Conservation (phyloP, 2,888 invertebrate species). For the Monopis laevigella region DNA sequence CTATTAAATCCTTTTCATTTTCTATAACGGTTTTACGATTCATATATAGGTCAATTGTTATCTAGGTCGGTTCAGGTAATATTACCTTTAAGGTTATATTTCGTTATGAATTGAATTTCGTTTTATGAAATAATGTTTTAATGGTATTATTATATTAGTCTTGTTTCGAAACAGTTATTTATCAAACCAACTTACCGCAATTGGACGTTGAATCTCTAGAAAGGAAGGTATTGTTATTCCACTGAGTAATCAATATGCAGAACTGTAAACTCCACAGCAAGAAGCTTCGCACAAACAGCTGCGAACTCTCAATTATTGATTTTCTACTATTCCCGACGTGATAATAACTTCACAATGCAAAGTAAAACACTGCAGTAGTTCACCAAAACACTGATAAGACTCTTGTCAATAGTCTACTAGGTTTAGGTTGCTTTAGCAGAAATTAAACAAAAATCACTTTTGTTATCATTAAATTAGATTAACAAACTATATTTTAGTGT, state of each 20-base stretch:
- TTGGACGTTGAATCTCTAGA: too few species aligned
- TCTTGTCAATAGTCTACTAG: constrained; percentile 58
- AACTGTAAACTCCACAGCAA: constrained; percentile 44
- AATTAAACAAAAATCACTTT: constrained; percentile 28
- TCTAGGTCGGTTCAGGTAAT: too few species aligned
- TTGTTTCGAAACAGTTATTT: too few species aligned
- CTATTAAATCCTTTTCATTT: constrained; percentile 5
- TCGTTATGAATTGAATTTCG: too few species aligned
- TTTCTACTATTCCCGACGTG: constrained; percentile 44
- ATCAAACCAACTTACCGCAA: too few species aligned
- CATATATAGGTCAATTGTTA: constrained; percentile 3
- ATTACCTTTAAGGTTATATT: too few species aligned
- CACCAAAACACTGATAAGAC: constrained; percentile 31
- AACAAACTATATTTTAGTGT: constrained; percentile 19
- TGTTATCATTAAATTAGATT: constrained; percentile 30
- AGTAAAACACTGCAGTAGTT: constrained; percentile 33
- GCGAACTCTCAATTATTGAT: constrained; percentile 53
- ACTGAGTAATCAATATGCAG: constrained; percentile 55
- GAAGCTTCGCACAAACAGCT: constrained; percentile 38
- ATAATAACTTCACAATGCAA: constrained; percentile 42
- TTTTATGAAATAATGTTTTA: too few species aligned
- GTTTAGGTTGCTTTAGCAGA: constrained; percentile 18
- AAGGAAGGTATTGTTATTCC: constrained; percentile 1
- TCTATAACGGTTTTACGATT: constrained; percentile 1
- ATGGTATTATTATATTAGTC: too few species aligned